Percentiles rank a stretch among this genome's conserved stretches.
Evolutionary conservation across 2,113 vertebrate genomes (phyloP).

Genomic region (Eulemur rufifrons): DNA sequence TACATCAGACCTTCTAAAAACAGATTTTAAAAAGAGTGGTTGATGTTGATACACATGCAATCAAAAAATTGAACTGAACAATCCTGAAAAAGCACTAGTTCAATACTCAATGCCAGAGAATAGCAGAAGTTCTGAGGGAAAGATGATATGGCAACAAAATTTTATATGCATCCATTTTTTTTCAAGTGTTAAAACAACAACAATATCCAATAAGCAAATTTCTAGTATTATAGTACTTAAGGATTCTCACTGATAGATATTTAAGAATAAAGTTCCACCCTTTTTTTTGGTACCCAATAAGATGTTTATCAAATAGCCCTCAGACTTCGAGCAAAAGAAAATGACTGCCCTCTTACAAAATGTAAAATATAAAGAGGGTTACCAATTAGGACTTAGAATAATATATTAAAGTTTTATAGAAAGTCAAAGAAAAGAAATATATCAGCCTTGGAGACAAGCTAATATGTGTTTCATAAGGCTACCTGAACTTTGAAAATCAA

Average conservation of each 20-base stretch:
- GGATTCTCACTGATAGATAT: neutral
- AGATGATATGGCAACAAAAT: neutral
- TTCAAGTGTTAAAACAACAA: neutral
- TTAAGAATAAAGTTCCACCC: neutral
- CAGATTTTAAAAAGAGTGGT: neutral
- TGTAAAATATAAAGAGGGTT: neutral
- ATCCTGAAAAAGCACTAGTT: neutral
- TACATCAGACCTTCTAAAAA: neutral
- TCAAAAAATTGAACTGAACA: neutral
- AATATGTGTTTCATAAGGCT: neutral
- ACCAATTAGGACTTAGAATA: neutral
- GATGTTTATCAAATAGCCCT: neutral
- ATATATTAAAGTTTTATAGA: neutral
- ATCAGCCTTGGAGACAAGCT: neutral
- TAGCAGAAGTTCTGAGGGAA: neutral
- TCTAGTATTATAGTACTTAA: neutral
- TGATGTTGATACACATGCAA: neutral
- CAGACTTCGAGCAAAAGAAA: neutral
- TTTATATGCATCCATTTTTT: neutral
- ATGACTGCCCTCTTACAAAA: neutral
- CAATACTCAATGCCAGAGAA: neutral
- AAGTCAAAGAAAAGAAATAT: neutral
- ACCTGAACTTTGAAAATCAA: neutral
- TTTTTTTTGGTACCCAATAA: neutral
- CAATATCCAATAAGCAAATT: neutral